Percentiles rank a stretch among this genome's conserved stretches.
Evolutionary conservation across 2,888 invertebrate species (phyloP).

Genomic region (Coecobrya sp.): DNA sequence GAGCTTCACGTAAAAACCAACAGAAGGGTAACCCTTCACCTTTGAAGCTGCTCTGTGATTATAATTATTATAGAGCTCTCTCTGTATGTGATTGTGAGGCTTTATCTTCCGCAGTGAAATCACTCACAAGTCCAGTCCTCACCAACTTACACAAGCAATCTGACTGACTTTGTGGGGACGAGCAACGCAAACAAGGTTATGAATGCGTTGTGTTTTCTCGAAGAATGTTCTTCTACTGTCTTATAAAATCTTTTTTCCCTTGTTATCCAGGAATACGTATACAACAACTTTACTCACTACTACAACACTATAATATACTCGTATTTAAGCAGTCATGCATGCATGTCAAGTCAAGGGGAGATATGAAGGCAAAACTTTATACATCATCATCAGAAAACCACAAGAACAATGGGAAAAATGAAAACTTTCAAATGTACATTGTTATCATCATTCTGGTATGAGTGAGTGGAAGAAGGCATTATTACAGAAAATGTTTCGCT

Average conservation of each 20-base stretch:
- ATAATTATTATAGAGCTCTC: too few species aligned
- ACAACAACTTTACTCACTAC: not conserved
- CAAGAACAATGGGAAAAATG: constrained; percentile 1
- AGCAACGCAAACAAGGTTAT: not conserved
- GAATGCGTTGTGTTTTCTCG: not conserved
- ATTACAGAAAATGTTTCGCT: too few species aligned
- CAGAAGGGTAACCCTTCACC: not conserved
- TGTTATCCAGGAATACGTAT: too few species aligned
- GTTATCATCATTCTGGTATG: not conserved
- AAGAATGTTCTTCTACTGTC: not conserved
- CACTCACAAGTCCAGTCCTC: not conserved
- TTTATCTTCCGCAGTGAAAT: not conserved
- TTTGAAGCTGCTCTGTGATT: not conserved
- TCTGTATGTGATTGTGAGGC: too few species aligned
- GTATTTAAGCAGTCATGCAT: not conserved
- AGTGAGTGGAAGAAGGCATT: not conserved
- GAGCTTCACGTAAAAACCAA: too few species aligned
- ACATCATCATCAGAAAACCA: not conserved
- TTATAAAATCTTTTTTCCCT: not conserved
- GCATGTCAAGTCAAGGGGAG: not conserved
- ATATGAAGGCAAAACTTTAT: not conserved
- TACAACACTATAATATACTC: too few species aligned
- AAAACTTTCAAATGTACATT: not conserved
- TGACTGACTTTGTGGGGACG: constrained; percentile 14
- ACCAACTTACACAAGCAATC: constrained; percentile 21